Conservation (phyloP, 2,888 invertebrate species). For the Brachypalpus laphriformis region DNA sequence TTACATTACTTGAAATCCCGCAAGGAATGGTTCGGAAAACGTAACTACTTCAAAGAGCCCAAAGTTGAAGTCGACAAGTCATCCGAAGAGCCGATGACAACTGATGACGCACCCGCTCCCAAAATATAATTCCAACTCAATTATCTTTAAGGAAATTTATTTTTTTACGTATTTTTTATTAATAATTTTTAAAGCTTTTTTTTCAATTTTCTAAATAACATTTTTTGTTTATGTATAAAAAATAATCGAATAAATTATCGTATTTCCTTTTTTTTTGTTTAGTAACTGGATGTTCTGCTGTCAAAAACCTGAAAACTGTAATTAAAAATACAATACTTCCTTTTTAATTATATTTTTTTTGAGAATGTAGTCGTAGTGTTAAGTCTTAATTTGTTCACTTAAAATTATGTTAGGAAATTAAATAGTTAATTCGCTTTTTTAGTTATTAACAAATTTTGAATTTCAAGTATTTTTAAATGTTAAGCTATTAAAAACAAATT, state of each 20-base stretch:
- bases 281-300: too few species aligned
- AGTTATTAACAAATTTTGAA: constrained; percentile 48
- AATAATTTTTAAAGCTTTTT: constrained; percentile 72
- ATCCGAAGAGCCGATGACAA: constrained; percentile 16
- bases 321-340: constrained; percentile 53
- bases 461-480: constrained; percentile 10
- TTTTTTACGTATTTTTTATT: constrained; percentile 60
- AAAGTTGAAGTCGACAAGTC: constrained; percentile 42
- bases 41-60: constrained; percentile 84
- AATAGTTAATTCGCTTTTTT: constrained; percentile 21
- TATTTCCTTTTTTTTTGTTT: constrained; percentile 48
- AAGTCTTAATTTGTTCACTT: constrained; percentile 64
- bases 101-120: constrained; percentile 6
- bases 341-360: constrained; percentile 28
- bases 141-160: constrained; percentile 23
- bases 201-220: constrained; percentile 69
- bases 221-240: constrained; percentile 74
- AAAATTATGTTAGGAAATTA: constrained; percentile 51
- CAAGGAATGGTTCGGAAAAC: constrained; percentile 92
- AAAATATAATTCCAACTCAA: constrained; percentile 29
- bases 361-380: constrained; percentile 64
- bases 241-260: constrained; percentile 75
- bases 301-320: too few species aligned
- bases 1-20: constrained; percentile 89
- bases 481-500: background rate